Conservation (phyloP, 2,113 vertebrate species). For the Piliocolobus tephrosceles region DNA sequence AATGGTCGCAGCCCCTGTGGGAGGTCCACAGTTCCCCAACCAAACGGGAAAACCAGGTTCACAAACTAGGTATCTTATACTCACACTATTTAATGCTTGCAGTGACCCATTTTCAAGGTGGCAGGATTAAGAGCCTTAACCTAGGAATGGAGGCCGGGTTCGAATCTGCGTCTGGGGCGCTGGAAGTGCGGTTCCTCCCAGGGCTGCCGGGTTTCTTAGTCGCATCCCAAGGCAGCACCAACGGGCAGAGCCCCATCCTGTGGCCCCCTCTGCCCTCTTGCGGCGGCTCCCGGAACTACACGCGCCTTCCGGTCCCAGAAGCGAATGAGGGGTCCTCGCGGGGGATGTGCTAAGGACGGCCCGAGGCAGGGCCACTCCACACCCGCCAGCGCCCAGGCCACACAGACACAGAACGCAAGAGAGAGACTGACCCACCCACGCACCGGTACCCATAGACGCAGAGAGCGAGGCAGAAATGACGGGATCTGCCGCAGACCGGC, state of each 20-base stretch:
- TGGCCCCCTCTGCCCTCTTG: conserved; percentile 35
- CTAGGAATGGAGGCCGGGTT: fast-evolving
- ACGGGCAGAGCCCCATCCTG: background rate
- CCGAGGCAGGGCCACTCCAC: background rate
- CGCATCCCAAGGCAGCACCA: fast-evolving
- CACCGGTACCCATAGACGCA: background rate
- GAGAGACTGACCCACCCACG: background rate
- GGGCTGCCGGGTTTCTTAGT: fast-evolving
- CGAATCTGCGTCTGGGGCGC: fast-evolving
- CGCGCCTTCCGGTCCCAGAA: fast-evolving
- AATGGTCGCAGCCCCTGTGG: background rate
- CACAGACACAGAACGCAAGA: background rate
- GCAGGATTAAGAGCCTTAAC: too few relatives aligned
- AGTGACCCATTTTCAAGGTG: background rate
- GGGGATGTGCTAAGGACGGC: fast-evolving
- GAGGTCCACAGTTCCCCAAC: background rate
- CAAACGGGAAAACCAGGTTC: background rate
- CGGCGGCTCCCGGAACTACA: background rate
- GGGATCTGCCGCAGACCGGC: too few relatives aligned
- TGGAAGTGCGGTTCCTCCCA: fast-evolving
- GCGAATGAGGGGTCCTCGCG: background rate
- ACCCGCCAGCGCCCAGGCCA: background rate
- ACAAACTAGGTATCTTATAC: background rate
- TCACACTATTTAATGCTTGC: background rate
- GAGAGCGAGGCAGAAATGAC: background rate